Base-by-base conservation (phyloP, 2,797 vertebrate genomes). In the Cuculus canorus region DNA sequence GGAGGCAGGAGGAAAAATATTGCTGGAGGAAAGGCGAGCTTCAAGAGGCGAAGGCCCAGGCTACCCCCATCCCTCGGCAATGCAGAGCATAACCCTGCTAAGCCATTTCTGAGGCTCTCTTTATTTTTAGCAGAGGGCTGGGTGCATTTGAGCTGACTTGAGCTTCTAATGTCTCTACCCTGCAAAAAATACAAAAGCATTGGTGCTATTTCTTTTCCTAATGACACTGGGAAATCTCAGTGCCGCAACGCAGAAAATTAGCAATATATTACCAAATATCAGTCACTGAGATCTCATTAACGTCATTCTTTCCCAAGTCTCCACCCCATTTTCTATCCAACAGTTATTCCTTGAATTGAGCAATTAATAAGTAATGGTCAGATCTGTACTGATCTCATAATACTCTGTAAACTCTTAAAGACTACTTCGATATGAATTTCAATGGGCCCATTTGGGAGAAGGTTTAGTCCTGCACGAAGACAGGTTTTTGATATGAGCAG, bases 291-390 rank as follows among this genome's bases (percentile, higher is more conserved):
- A 82, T 76, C 65, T 92, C 89, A 72, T 94, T 90, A 70, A 86
- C 54, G 77, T 57, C 11, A 47, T 50, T 87, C 81, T 82, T 87
- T 78, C 59, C 45, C 35, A 66, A 81, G 76, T 66, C 72, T 86
- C 88, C 87, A 80, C 71, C 81, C 79, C 65, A 64, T 94, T 93
- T 92, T 96, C 90, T 78, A 69, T 72, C 69, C 71, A 47, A 90
- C 17, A 60, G 78, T 84, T 93, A 89, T 88, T 85, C 78, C 82
- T 91, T 85, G 69, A 91, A 93, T 80, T 90, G 93, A 94, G 78
- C 85, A 86, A 92, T 96, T 94, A 95, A 96, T 95, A 93, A 97
- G 53, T 95, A 94, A 96, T 94, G 59, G 81, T 72, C 45, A 78
- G 52, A 80, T 92, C 60, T 56, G 12, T 57, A 72, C 88, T 88